Percentiles rank a stretch among this genome's conserved stretches.
phyloP scores from a whole-genome alignment of 2,797 vertebrate species.

The Huso huso region DNA sequence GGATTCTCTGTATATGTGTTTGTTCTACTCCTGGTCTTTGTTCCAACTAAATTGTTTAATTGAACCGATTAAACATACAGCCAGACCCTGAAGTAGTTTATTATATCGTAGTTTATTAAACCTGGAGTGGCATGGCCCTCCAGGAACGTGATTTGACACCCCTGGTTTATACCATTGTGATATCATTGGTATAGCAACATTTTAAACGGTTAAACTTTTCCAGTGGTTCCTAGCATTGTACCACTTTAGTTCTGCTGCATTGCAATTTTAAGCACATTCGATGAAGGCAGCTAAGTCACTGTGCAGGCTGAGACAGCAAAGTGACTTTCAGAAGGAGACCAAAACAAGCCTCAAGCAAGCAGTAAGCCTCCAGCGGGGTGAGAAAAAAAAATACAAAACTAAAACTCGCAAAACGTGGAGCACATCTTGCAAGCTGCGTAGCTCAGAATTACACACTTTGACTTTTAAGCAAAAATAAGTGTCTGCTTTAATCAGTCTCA shows the following conservation, averaged over 20 bases:
- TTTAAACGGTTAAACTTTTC: neutral
- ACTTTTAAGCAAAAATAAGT: slow-evolving; percentile 6
- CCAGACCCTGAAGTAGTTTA: too few relatives aligned
- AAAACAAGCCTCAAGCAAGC: slow-evolving; percentile 8
- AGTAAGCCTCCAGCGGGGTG: neutral
- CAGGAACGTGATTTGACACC: too few relatives aligned
- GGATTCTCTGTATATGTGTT: too few relatives aligned
- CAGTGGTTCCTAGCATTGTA: slow-evolving; percentile 1
- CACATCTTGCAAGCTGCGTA: neutral
- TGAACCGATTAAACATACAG: too few relatives aligned
- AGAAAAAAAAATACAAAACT: neutral
- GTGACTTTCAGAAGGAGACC: slow-evolving; percentile 2
- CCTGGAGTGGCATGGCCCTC: too few relatives aligned
- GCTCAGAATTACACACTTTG: slow-evolving; percentile 8
- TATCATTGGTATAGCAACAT: too few relatives aligned
- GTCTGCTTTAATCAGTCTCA: slow-evolving; percentile 8
- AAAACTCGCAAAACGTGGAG: neutral
- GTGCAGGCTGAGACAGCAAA: neutral
- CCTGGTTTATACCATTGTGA: too few relatives aligned
- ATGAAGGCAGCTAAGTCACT: neutral
- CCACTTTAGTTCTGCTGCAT: neutral
- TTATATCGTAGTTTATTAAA: too few relatives aligned
- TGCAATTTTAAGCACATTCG: neutral
- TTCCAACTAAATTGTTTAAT: too few relatives aligned
- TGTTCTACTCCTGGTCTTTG: too few relatives aligned